These are phyloP conservation scores for Alectura lathami DNA, from an alignment of 2,113 vertebrate genomes.

Conservation along the genomic window DNA sequence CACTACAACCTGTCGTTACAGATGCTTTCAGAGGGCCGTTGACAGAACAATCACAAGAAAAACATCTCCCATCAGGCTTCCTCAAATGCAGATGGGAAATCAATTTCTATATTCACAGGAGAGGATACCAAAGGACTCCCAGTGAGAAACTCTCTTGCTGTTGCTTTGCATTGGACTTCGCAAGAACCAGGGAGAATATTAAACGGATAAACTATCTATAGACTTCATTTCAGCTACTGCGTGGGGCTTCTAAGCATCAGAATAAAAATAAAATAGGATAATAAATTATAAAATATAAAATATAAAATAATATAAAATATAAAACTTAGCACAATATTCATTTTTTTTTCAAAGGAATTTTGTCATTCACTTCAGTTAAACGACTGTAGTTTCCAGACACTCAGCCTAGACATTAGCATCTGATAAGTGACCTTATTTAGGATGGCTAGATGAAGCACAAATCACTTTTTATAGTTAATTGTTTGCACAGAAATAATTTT, in stretches of 20 bases:
- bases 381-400: background rate
- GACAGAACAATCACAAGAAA: slow-evolving; percentile 26
- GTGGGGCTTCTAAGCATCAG: background rate
- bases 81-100: slow-evolving; percentile 52
- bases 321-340: too few species aligned
- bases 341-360: background rate
- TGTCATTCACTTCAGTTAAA: background rate
- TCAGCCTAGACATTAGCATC: rapidly evolving
- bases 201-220: background rate
- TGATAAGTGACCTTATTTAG: background rate
- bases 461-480: background rate
- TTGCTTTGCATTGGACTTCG: slow-evolving; percentile 3
- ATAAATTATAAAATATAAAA: too few species aligned
- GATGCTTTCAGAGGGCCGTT: background rate
- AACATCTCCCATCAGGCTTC: slow-evolving; percentile 11
- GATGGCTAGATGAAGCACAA: background rate
- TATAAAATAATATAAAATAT: background rate
- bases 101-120: slow-evolving; percentile 46
- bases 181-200: slow-evolving; percentile 7
- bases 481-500: background rate
- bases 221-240: background rate
- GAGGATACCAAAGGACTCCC: slow-evolving; percentile 9
- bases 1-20: background rate
- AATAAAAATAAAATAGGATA: background rate
- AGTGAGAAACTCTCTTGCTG: background rate